phyloP scores from a whole-genome alignment of 2,113 vertebrate genomes.

The Channa argus region DNA sequence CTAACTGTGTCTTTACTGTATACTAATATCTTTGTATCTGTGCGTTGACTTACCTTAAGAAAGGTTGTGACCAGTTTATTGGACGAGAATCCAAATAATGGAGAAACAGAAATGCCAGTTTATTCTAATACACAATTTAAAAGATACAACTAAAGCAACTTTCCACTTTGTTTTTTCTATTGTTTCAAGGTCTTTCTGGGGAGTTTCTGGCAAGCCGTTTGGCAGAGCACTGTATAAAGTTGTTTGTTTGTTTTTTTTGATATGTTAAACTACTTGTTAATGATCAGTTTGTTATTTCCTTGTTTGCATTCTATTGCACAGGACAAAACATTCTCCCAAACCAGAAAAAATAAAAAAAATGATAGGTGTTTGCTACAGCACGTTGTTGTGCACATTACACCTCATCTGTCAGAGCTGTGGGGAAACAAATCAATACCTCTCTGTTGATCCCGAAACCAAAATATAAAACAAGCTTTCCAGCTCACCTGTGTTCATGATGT shows the following conservation, averaged over 20 bases:
- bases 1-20: not conserved
- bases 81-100: too few species aligned
- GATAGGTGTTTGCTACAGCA: slow-evolving; percentile 36
- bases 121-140: not conserved
- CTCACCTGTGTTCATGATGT: slow-evolving; percentile 23
- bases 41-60: not conserved
- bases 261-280: not conserved
- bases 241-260: not conserved
- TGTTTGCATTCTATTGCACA: not conserved
- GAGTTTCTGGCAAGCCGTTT: not conserved
- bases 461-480: slow-evolving; percentile 23
- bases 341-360: slow-evolving; percentile 45
- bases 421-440: slow-evolving; percentile 64
- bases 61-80: not conserved
- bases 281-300: not conserved
- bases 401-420: slow-evolving; percentile 46
- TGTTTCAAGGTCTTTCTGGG: not conserved
- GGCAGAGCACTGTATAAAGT: not conserved
- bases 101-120: not conserved
- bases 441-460: slow-evolving; percentile 24
- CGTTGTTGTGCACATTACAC: slow-evolving; percentile 45
- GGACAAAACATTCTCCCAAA: not conserved
- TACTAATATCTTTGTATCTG: not conserved
- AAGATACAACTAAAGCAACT: too few species aligned
- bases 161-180: not conserved